Evolutionary conservation across 1,140 invertebrate species (phyloP).

Genomic region (Drosophila yakuba): DNA sequence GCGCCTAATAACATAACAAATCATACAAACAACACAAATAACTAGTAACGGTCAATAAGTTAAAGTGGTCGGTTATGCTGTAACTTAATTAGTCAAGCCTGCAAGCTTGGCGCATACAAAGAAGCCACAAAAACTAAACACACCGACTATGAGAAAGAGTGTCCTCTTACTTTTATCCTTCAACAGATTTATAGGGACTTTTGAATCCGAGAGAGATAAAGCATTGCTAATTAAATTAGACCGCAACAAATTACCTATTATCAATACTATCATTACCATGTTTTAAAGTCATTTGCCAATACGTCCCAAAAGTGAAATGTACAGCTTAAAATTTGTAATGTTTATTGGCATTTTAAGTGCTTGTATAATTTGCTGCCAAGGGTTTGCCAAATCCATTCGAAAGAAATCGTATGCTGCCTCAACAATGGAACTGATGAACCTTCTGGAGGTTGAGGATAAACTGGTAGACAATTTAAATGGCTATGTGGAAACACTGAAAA

Average conservation of each 20-base stretch:
- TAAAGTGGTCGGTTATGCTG: too few species aligned
- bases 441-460: slow-evolving; percentile 25
- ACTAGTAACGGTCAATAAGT: too few species aligned
- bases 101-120: too few species aligned
- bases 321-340: not conserved
- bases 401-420: slow-evolving; percentile 13
- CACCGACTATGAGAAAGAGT: too few species aligned
- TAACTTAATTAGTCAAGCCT: too few species aligned
- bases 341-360: not conserved
- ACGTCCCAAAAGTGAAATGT: slow-evolving; percentile 1
- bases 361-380: not conserved
- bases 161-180: too few species aligned
- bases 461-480: slow-evolving; percentile 18
- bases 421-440: slow-evolving; percentile 6
- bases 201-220: too few species aligned
- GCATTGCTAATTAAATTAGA: not conserved
- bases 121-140: too few species aligned
- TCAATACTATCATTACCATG: not conserved
- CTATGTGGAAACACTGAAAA: slow-evolving; percentile 18
- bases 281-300: not conserved
- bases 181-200: too few species aligned
- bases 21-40: too few species aligned
- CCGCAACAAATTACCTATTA: too few species aligned
- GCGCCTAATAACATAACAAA: too few species aligned
- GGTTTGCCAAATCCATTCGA: not conserved